These are phyloP conservation scores for Eubasilissa regina DNA, from an alignment of 1,140 invertebrate species.

Conservation along the genomic window DNA sequence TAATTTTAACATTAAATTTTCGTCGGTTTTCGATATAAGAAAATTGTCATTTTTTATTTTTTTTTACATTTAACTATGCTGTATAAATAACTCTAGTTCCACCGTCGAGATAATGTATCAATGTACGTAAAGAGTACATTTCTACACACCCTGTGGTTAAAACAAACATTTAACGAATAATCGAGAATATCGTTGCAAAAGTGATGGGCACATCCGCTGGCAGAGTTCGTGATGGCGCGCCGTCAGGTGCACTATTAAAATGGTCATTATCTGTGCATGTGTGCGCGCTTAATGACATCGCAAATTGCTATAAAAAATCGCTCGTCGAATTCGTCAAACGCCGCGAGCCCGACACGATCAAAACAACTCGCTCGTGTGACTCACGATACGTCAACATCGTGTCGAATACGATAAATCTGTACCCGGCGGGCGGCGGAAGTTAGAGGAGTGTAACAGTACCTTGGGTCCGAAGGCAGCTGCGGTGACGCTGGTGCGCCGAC, in stretches of 20 bases:
- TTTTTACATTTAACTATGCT: no score
- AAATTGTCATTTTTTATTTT: no score
- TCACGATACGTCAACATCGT: conserved; percentile 31
- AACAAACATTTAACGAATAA: no score
- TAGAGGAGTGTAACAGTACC: conserved; percentile 10
- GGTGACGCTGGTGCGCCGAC: not conserved
- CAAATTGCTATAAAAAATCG: conserved; percentile 39
- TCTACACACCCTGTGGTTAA: no score
- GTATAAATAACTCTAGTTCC: no score
- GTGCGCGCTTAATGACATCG: conserved; percentile 20
- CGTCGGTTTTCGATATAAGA: no score
- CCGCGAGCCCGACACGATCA: conserved; percentile 29
- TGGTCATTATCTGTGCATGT: not conserved
- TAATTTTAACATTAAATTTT: no score
- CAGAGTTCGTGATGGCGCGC: not conserved
- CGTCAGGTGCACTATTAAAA: not conserved
- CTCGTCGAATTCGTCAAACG: conserved; percentile 35
- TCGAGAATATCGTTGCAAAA: no score
- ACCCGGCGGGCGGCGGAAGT: not conserved
- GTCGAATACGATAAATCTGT: conserved; percentile 21
- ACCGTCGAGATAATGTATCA: no score
- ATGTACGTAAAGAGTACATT: no score
- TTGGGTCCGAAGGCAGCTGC: not conserved
- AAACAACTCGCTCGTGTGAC: conserved; percentile 21
- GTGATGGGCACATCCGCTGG: not conserved